Evolutionary conservation across 2,113 vertebrate species (phyloP).

Genomic region (Albula glossodonta): DNA sequence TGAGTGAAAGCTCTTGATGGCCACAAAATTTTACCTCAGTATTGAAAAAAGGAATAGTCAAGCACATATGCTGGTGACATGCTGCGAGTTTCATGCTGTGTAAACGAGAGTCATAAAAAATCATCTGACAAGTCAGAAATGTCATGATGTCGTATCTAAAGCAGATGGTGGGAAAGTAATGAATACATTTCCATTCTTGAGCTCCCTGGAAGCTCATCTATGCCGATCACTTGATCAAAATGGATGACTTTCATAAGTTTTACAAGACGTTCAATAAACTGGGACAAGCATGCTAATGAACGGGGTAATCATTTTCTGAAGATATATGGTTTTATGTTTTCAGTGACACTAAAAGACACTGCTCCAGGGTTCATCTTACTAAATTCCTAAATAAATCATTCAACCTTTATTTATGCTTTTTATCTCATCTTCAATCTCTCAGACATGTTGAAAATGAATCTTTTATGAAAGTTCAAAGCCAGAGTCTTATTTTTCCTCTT

Average conservation of each 20-base stretch:
- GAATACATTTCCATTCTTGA: constrained; percentile 5
- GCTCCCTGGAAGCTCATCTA: constrained; percentile 10
- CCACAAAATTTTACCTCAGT: neutral
- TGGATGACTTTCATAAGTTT: constrained; percentile 30
- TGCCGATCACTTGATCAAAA: constrained; percentile 32
- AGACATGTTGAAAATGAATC: neutral
- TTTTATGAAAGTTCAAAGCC: neutral
- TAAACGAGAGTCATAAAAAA: neutral
- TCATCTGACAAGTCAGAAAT: neutral
- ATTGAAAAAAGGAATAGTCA: neutral
- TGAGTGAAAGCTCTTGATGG: neutral
- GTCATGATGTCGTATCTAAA: neutral
- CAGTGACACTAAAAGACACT: neutral
- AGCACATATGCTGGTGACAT: neutral
- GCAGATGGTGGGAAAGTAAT: neutral
- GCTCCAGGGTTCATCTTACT: neutral
- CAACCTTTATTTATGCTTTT: neutral
- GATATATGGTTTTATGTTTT: neutral
- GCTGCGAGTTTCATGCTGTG: neutral
- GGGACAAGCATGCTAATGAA: constrained; percentile 28
- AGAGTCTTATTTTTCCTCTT: neutral
- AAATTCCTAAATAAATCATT: neutral
- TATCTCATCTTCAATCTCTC: neutral
- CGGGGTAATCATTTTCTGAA: neutral
- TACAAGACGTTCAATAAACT: constrained; percentile 27